These are phyloP conservation scores for Ischnura elegans DNA, from an alignment of 2,888 invertebrate species.

Conservation along the genomic window DNA sequence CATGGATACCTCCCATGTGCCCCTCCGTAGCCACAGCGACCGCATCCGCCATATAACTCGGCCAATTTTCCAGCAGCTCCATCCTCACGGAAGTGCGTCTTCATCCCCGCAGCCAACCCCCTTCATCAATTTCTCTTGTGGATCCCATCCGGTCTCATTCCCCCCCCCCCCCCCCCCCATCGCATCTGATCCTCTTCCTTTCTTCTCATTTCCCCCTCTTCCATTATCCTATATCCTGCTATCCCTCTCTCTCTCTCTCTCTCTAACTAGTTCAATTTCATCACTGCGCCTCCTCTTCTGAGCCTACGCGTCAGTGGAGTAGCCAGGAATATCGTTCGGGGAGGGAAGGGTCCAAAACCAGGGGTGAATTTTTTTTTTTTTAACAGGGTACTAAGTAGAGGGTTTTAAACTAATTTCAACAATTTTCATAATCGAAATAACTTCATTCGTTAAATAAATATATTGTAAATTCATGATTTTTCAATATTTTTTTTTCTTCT, in stretches of 20 bases:
- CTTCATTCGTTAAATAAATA: no score
- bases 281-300: no score
- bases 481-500: no score
- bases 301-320: no score
- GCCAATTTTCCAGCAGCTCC: constrained; percentile 56
- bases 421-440: no score
- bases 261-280: background rate
- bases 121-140: constrained; percentile 51
- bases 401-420: no score
- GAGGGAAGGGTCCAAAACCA: no score
- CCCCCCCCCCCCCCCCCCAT: background rate
- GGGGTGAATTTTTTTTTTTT: no score
- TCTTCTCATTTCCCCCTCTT: background rate
- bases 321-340: no score
- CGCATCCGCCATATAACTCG: constrained; percentile 22
- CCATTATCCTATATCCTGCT: background rate
- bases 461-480: no score
- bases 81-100: constrained; percentile 46
- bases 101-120: constrained; percentile 45
- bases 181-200: background rate
- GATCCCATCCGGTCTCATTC: background rate
- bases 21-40: background rate
- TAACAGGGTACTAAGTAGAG: no score
- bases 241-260: background rate
- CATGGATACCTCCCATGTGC: background rate